Conservation (phyloP, 64 coral and sea anemone genomes). For the Stichodactyla helianthus region DNA sequence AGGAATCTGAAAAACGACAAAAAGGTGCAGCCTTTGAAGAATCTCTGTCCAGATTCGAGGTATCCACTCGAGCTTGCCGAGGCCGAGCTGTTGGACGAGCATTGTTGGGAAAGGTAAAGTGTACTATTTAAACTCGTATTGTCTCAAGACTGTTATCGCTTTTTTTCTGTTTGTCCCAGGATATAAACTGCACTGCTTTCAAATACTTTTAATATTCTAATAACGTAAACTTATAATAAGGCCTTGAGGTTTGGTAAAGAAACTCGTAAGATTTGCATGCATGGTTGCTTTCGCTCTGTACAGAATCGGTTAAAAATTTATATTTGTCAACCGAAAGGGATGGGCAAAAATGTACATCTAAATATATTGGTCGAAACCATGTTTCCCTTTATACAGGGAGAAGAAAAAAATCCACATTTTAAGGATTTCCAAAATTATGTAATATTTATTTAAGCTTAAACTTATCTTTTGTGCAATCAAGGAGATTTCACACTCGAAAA, state of each 20-base stretch:
- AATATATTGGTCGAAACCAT: background rate
- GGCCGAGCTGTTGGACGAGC: constrained; percentile 70
- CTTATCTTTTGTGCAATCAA: too few relatives aligned
- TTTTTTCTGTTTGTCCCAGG: background rate
- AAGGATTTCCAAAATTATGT: too few relatives aligned
- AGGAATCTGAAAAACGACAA: constrained; percentile 67
- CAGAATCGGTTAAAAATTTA: background rate
- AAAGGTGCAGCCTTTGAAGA: constrained; percentile 63
- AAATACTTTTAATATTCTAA: background rate
- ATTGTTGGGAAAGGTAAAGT: constrained; percentile 70
- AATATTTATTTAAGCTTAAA: too few relatives aligned
- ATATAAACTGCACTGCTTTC: background rate
- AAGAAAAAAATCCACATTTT: too few relatives aligned
- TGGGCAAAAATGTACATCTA: background rate
- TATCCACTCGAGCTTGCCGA: constrained; percentile 83
- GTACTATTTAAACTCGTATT: background rate
- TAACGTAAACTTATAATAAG: background rate
- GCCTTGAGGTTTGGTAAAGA: too few relatives aligned
- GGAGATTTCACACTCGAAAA: too few relatives aligned
- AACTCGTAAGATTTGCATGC: too few relatives aligned
- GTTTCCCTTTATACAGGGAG: too few relatives aligned
- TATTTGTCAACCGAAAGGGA: background rate
- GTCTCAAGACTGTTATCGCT: too few relatives aligned
- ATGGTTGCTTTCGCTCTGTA: background rate
- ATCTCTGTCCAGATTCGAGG: constrained; percentile 65